These are phyloP conservation scores for Heteronetta atricapilla DNA, from an alignment of 2,113 vertebrate species.

Conservation along the genomic window DNA sequence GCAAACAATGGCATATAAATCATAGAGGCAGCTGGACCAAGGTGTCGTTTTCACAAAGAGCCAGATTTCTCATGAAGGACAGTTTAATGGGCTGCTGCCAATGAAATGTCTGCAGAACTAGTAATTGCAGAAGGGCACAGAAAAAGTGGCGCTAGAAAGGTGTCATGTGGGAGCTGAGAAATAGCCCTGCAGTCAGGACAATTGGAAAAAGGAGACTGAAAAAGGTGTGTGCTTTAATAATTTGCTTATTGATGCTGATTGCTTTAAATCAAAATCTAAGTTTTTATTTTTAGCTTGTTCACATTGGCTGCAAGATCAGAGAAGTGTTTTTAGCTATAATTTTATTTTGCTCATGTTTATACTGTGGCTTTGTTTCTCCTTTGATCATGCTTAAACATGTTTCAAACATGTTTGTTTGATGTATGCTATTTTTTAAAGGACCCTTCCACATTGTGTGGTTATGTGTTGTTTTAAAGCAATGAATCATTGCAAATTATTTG, in stretches of 20 bases:
- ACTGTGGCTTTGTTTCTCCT: constrained; percentile 61
- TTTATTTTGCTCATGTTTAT: constrained; percentile 70
- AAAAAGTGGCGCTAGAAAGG: constrained; percentile 50
- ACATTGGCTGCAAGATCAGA: constrained; percentile 69
- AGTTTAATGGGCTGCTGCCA: constrained; percentile 77
- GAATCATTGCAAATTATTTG: constrained; percentile 39
- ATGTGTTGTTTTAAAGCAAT: neutral
- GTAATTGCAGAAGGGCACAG: constrained; percentile 67
- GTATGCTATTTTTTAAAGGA: constrained; percentile 50
- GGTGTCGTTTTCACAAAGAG: constrained; percentile 73
- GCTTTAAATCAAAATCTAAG: constrained; percentile 34
- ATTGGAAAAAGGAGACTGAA: constrained; percentile 37
- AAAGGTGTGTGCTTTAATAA: constrained; percentile 42
- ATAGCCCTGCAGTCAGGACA: constrained; percentile 34
- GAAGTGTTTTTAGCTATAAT: constrained; percentile 53
- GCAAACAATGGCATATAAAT: constrained; percentile 70
- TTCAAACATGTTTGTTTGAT: constrained; percentile 73
- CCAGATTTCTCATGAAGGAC: constrained; percentile 75
- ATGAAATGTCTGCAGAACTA: constrained; percentile 68
- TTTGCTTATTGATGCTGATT: constrained; percentile 38
- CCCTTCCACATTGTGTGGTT: constrained; percentile 14
- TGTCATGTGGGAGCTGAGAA: constrained; percentile 53
- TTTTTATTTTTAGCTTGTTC: constrained; percentile 67
- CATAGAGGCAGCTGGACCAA: constrained; percentile 70
- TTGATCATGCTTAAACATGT: constrained; percentile 75